Base-by-base conservation (phyloP, 37 sponge, comb jelly and placozoan species). In the Lycopodina hypogea region DNA sequence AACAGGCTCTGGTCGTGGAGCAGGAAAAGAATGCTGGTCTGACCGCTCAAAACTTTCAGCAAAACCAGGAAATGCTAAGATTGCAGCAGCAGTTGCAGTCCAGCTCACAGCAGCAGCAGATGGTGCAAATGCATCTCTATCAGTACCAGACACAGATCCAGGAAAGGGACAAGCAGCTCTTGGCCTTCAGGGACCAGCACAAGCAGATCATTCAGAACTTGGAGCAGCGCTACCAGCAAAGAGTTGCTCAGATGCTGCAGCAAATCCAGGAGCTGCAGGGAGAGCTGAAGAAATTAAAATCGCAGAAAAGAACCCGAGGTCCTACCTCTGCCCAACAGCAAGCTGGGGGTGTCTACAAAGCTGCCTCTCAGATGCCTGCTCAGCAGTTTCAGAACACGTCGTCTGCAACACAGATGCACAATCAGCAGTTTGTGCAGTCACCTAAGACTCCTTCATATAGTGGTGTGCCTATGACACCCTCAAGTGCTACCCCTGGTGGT, bases 101-200 rank as follows among this genome's bases (percentile, higher is more conserved):
- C 0, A 63, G 74, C 15, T 39, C 65, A 15, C 92, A 91, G 40
- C 92, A 91, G 80, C 51, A 51, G 29, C 82, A 80, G 67, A 41
- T n/a, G 37, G 48, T 78, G 6, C 87, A 91, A 42, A 3, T 76
- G 42, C 84, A 86, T 58, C 64, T 78, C 53, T 79, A 87, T 45
- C 92, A 91, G 72, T 76, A 87, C 62, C 40, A 58, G 36, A 45
- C 67, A 2, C 81, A 78, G 34, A 61, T 86, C 22, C 92, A 91
- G 56, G 79, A 90, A 67, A 36, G 87, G 59, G 79, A 81, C 56
- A 87, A 82, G 51, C 82, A 82, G 48, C 59, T 88, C 48, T 17
- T 76, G 19, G 68, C 78, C 23, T 82, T 82, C 77, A 56, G 78
- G 30, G 83, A 88, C 39, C 83, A 88, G 36, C 88, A 88, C 74